Evolutionary conservation across 2,797 vertebrate species (phyloP), one percentile per base, ranked within the genome.

Genomic region (Spondyliosoma cantharus): DNA sequence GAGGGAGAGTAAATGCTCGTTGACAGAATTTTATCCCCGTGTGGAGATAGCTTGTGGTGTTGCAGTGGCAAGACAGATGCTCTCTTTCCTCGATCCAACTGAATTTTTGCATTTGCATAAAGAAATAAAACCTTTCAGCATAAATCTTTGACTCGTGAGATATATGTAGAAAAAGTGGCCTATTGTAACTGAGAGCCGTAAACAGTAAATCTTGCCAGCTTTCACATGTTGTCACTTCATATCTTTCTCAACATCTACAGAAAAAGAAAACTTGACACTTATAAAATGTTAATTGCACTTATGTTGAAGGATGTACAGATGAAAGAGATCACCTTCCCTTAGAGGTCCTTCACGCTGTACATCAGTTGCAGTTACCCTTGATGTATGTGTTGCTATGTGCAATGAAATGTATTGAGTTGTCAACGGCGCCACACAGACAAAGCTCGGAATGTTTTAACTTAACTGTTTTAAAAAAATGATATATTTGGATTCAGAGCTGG

Each of bases 11-110:
- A 69, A 74, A 67, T 25, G 59, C 67, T 59, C 3, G 13, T 16
- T 54, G 81, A 73, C 65, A 48, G 60, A 72, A 82, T 80, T 37
- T 68, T n/a, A 64, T 74, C 67, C 71, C 63, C 13, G 1, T 63
- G 60, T 42, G 56, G 52, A 73, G 64, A 73, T 45, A 53, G 32
- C 27, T 45, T 59, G 32, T 16, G 20, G 22, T 76, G 53, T 48
- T 43, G 32, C 14, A 7, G 22, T 5, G 13, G 43, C 60, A 71
- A 78, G 20, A 81, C 8, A 37, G 32, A 45, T 25, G 20, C 52
- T 78, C 73, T 52, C 24, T 66, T 54, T 71, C 2, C 0, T 8
- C 62, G 62, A 63, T 54, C 32, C 1, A 7, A 71, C 2, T 13
- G 16, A 64, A 67, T 62, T n/a, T 65, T 32, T 29, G 16, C 14